Percentiles rank a stretch among this genome's conserved stretches.
phyloP scores from a whole-genome alignment of 2,113 vertebrate species.

The Dromas ardeola region DNA sequence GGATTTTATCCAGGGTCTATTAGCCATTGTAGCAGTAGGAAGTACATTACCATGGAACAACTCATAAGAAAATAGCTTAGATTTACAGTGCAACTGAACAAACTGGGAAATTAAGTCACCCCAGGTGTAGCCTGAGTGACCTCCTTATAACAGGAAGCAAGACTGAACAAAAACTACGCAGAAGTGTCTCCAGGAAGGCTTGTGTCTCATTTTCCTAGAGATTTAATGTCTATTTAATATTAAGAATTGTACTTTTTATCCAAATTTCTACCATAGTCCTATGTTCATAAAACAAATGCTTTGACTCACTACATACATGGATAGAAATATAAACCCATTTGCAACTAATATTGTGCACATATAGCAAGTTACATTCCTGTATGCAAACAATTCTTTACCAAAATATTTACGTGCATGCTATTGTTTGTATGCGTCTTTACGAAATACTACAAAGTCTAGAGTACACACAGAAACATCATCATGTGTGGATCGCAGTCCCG shows the following conservation, averaged over 20 bases:
- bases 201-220: not conserved
- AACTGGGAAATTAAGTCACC: not conserved
- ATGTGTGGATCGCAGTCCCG: not conserved
- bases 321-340: not conserved
- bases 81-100: not conserved
- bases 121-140: not conserved
- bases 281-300: not conserved
- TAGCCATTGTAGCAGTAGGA: not conserved
- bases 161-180: not conserved
- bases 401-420: not conserved
- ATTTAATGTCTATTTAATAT: not conserved
- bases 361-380: not conserved
- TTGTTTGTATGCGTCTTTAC: not conserved
- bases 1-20: not conserved
- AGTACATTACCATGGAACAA: not conserved
- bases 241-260: not conserved
- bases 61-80: not conserved
- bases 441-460: not conserved
- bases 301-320: not conserved
- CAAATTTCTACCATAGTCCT: not conserved
- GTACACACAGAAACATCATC: not conserved
- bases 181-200: not conserved
- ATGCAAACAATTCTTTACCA: not conserved
- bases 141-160: not conserved
- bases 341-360: not conserved